phyloP scores from a whole-genome alignment of 1,140 invertebrate genomes.

The Geopemphigus sp. region DNA sequence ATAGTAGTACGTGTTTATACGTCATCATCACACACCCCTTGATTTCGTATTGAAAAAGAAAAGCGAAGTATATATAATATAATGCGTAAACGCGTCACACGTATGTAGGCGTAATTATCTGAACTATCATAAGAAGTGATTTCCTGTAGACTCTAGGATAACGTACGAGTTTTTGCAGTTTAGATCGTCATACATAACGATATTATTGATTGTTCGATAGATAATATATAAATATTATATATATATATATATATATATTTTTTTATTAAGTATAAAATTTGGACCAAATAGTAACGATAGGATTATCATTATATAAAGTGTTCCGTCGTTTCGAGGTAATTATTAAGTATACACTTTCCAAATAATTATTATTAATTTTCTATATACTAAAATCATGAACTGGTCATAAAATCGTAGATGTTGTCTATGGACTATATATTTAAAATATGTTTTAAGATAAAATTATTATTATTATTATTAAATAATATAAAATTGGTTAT shows the following conservation, averaged over 20 bases:
- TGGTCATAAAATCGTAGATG: background rate
- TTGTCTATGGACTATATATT: background rate
- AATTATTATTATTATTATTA: too few relatives aligned
- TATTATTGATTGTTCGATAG: conserved; percentile 4
- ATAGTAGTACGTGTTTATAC: background rate
- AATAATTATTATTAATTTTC: background rate
- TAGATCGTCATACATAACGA: background rate
- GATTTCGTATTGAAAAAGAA: background rate
- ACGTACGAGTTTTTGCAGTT: background rate
- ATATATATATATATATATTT: background rate
- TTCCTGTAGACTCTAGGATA: background rate
- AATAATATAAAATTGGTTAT: too few relatives aligned
- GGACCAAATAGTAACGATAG: background rate
- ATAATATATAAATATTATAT: too few relatives aligned
- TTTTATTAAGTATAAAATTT: too few relatives aligned
- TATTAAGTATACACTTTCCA: background rate
- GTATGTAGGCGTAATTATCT: background rate
- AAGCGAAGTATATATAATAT: background rate
- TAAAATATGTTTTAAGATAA: background rate
- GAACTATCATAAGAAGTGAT: conserved; percentile 28
- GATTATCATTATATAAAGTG: background rate
- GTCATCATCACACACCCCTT: background rate
- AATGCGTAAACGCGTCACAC: background rate
- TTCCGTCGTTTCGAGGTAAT: background rate
- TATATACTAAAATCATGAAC: background rate